Evolutionary conservation across 2,797 vertebrate species (phyloP).

Genomic region (Sebastes hubbsi): DNA sequence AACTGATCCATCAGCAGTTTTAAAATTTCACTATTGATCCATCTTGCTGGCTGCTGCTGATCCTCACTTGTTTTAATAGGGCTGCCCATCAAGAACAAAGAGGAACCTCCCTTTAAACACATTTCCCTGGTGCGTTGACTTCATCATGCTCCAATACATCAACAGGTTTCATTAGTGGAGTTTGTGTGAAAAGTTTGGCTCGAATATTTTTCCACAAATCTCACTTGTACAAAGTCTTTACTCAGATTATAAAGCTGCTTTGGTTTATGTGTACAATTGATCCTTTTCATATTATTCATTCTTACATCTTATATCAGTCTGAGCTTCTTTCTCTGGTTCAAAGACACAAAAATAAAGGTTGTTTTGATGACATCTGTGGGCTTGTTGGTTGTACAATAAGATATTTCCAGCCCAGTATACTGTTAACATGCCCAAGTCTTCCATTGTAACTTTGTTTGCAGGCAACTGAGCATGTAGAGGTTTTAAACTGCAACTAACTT

Average conservation of each 20-base stretch:
- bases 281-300: constrained; percentile 6
- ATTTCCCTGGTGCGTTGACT: background rate
- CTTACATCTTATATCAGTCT: background rate
- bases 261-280: background rate
- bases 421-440: background rate
- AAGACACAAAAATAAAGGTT: background rate
- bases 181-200: background rate
- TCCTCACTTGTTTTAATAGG: background rate
- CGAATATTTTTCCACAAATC: background rate
- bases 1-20: background rate
- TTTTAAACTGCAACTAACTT: background rate
- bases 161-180: background rate
- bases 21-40: background rate
- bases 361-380: background rate
- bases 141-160: background rate
- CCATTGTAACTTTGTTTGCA: background rate
- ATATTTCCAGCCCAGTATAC: background rate
- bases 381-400: background rate
- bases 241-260: background rate
- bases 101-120: background rate
- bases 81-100: background rate
- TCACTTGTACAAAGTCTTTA: background rate
- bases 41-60: background rate
- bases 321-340: background rate
- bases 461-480: background rate